A percentile compares a stretch with the other conserved stretches of the same genome.
These are phyloP conservation scores for Vicugna pacos DNA, from an alignment of 2,113 vertebrate species.

Conservation along the genomic window DNA sequence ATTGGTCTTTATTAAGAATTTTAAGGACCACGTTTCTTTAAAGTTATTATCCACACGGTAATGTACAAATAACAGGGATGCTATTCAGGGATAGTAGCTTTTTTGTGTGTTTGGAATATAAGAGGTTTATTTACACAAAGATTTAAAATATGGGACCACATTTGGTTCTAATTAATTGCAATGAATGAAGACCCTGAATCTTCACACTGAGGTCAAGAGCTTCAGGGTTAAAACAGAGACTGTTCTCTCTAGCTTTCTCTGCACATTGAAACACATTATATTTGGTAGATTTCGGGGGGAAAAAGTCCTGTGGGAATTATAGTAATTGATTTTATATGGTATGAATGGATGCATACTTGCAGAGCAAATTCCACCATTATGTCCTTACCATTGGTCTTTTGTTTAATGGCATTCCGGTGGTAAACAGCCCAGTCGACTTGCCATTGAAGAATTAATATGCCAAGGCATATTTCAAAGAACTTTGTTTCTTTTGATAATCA, in stretches of 20 bases:
- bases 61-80: conserved; percentile 51
- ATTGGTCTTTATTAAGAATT: conserved; percentile 69
- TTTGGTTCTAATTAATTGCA: conserved; percentile 62
- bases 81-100: neutral
- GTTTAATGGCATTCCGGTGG: neutral
- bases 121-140: conserved; percentile 14
- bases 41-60: conserved; percentile 16
- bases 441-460: conserved; percentile 55
- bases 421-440: neutral
- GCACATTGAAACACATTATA: conserved; percentile 22
- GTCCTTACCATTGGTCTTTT: conserved; percentile 11
- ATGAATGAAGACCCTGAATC: conserved; percentile 21
- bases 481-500: neutral
- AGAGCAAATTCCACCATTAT: neutral
- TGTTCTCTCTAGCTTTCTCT: neutral
- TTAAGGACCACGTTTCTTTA: conserved; percentile 60
- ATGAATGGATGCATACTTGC: conserved; percentile 5
- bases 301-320: conserved; percentile 13
- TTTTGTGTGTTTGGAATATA: conserved; percentile 29
- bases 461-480: neutral
- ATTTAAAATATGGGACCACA: conserved; percentile 36
- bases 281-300: neutral
- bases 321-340: conserved; percentile 71
- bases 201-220: neutral
- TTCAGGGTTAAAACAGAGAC: neutral